A percentile compares a stretch with the other conserved stretches of the same genome.
phyloP scores from a whole-genome alignment of 2,888 invertebrate species.

The Neoscelio sp. region DNA sequence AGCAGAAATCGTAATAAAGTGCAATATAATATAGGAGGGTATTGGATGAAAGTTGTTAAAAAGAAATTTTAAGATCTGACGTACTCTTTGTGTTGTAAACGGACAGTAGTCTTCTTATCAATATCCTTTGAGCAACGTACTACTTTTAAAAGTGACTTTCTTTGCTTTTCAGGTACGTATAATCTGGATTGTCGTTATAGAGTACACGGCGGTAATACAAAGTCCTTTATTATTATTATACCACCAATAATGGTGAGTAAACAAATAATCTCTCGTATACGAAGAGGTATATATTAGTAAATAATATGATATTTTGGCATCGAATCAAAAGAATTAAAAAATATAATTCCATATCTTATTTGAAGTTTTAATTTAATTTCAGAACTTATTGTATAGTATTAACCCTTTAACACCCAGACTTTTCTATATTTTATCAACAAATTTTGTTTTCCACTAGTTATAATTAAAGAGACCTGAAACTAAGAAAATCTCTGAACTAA shows the following conservation, averaged over 20 bases:
- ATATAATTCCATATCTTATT: too few species aligned
- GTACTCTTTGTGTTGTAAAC: neutral
- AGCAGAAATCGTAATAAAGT: neutral
- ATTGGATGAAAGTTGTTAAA: neutral
- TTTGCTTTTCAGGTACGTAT: constrained; percentile 58
- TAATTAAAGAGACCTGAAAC: too few species aligned
- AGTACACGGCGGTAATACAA: constrained; percentile 17
- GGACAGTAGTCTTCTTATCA: constrained; percentile 40
- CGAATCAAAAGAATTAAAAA: too few species aligned
- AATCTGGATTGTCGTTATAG: constrained; percentile 19
- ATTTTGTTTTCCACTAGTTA: too few species aligned
- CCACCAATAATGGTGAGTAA: constrained; percentile 28
- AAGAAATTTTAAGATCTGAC: constrained; percentile 2
- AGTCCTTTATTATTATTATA: constrained; percentile 22
- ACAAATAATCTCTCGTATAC: too few species aligned
- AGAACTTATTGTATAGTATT: too few species aligned
- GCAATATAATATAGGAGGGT: neutral
- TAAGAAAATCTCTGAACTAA: too few species aligned
- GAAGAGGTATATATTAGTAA: too few species aligned
- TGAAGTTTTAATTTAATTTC: too few species aligned
- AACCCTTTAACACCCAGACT: too few species aligned
- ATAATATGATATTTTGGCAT: too few species aligned
- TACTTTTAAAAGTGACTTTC: constrained; percentile 49
- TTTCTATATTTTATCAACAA: too few species aligned
- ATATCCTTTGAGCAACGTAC: constrained; percentile 24